These are phyloP conservation scores for Caradrina kadenii DNA, from an alignment of 2,888 invertebrate genomes.

Conservation along the genomic window DNA sequence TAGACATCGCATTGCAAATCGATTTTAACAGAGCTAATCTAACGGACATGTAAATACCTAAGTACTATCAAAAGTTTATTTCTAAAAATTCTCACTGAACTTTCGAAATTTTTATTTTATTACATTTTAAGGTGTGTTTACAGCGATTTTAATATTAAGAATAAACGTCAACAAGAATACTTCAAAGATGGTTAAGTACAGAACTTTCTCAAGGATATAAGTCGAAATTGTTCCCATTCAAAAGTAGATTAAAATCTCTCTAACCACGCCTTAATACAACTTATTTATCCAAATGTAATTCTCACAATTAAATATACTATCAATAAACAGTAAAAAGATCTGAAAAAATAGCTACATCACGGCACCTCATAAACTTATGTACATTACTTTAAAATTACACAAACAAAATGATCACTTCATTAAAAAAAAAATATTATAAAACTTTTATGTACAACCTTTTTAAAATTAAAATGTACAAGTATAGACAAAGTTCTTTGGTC, in stretches of 20 bases:
- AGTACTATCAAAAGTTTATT: slow-evolving; percentile 57
- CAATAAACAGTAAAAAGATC: slow-evolving; percentile 55
- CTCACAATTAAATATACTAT: slow-evolving; percentile 37
- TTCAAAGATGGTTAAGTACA: slow-evolving; percentile 13
- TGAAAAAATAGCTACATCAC: slow-evolving; percentile 62
- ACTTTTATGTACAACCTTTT: slow-evolving; percentile 57
- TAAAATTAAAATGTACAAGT: slow-evolving; percentile 30
- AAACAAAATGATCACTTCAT: slow-evolving; percentile 45
- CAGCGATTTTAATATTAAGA: slow-evolving; percentile 21
- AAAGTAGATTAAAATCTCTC: slow-evolving; percentile 16
- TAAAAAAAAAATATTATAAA: slow-evolving; percentile 54
- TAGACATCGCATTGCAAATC: slow-evolving; percentile 33
- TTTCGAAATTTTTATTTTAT: slow-evolving; percentile 44
- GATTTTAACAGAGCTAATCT: slow-evolving; percentile 34
- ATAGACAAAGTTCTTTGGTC: slow-evolving; percentile 34
- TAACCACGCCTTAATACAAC: slow-evolving; percentile 23
- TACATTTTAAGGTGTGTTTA: slow-evolving; percentile 10
- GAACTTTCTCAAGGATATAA: slow-evolving; percentile 18
- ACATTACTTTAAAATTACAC: slow-evolving; percentile 50
- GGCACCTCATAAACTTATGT: slow-evolving; percentile 50
- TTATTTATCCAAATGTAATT: slow-evolving; percentile 33
- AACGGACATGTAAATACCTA: slow-evolving; percentile 56
- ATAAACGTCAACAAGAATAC: slow-evolving; percentile 23
- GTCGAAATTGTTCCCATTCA: slow-evolving; percentile 47
- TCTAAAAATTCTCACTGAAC: slow-evolving; percentile 59